Percentiles rank a stretch among this genome's conserved stretches.
phyloP scores from a whole-genome alignment of 1,140 invertebrate genomes.

The Drosophila repletoides region DNA sequence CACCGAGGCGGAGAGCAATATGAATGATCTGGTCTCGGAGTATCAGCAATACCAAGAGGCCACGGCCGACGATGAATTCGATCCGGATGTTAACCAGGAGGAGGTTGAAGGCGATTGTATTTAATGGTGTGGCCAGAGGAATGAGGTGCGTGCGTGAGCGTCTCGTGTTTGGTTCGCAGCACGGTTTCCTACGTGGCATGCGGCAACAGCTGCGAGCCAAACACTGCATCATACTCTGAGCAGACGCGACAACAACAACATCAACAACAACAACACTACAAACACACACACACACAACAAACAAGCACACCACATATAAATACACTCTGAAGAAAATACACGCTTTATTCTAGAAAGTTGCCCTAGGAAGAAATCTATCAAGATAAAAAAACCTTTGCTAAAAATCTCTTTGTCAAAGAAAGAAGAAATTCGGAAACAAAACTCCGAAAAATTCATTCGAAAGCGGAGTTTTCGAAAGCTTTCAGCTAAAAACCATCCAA shows the following conservation, averaged over 20 bases:
- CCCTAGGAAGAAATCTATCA: no score
- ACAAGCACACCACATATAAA: slow-evolving; percentile 20
- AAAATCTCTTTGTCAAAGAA: no score
- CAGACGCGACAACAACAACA: slow-evolving; percentile 14
- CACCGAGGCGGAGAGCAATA: slow-evolving; percentile 90
- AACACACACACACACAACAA: slow-evolving; percentile 7
- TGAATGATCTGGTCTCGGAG: slow-evolving; percentile 93
- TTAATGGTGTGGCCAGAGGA: slow-evolving; percentile 82
- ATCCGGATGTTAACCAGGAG: slow-evolving; percentile 84
- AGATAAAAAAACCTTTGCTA: no score
- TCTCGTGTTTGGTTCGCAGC: slow-evolving; percentile 36
- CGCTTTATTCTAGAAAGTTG: no score
- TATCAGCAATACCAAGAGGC: slow-evolving; percentile 95
- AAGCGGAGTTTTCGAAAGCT: no score
- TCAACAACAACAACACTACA: slow-evolving; percentile 33
- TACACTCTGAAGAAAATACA: no score
- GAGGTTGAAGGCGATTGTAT: slow-evolving; percentile 82
- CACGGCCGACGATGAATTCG: slow-evolving; percentile 88
- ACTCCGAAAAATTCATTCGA: no score
- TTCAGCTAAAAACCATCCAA: no score
- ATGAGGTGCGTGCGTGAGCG: slow-evolving; percentile 79
- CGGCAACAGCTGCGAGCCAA: slow-evolving; percentile 68
- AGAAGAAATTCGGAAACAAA: no score
- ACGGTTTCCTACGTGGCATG: slow-evolving; percentile 59
- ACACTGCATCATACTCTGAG: slow-evolving; percentile 62